Evolutionary conservation across 2,797 vertebrate genomes (phyloP).

Genomic region (Chanos chanos): DNA sequence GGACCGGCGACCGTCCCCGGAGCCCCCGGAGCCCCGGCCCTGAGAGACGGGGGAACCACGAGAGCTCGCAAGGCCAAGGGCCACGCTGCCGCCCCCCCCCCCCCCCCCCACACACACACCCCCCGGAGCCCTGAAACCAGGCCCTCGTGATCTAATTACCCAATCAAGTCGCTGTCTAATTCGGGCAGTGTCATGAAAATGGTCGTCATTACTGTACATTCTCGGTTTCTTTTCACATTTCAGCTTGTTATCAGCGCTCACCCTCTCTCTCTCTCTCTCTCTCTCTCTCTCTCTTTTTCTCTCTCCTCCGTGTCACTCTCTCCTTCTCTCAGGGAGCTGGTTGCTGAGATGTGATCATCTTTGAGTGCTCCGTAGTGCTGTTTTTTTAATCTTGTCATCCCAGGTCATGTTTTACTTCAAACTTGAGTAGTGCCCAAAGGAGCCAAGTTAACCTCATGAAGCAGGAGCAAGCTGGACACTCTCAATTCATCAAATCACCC

Average conservation of each 20-base stretch:
- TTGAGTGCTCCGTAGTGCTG: too few relatives aligned
- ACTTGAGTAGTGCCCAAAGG: too few relatives aligned
- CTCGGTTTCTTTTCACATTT: background rate
- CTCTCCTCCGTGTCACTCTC: background rate
- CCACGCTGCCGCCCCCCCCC: constrained; percentile 32
- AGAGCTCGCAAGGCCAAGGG: constrained; percentile 77
- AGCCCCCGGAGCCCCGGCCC: constrained; percentile 69
- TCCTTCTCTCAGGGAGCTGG: constrained; percentile 10
- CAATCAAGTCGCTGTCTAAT: constrained; percentile 41
- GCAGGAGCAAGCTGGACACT: background rate
- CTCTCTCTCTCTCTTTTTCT: too few relatives aligned
- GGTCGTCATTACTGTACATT: constrained; percentile 3
- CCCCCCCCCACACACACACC: constrained; percentile 6
- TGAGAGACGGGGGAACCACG: constrained; percentile 50
- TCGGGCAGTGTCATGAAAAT: constrained; percentile 33
- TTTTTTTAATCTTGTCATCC: too few relatives aligned
- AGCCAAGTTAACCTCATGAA: background rate
- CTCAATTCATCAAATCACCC: background rate
- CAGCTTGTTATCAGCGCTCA: too few relatives aligned
- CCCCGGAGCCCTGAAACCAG: constrained; percentile 4
- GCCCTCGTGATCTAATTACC: constrained; percentile 51
- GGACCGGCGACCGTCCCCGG: constrained; percentile 62
- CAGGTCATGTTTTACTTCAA: too few relatives aligned
- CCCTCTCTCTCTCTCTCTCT: too few relatives aligned
- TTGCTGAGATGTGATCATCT: background rate